phyloP scores from a whole-genome alignment of 2,888 invertebrate species.

The Lycocerus yunnanus region DNA sequence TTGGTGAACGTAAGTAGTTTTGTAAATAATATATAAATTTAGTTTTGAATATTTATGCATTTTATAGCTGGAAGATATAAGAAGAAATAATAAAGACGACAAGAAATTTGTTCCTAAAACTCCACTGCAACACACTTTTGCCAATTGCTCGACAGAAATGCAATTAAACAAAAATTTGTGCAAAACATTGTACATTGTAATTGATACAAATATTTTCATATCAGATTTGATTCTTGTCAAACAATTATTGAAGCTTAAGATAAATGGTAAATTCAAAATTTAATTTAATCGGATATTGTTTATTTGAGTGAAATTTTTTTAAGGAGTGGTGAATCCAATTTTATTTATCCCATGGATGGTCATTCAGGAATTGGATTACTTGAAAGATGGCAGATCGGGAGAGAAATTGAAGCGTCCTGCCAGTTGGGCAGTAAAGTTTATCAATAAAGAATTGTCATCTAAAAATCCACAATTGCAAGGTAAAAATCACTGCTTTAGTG shows the following conservation, averaged over 20 bases:
- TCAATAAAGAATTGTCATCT: slow-evolving; percentile 59
- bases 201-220: slow-evolving; percentile 60
- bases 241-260: slow-evolving; percentile 40
- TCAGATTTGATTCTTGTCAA: slow-evolving; percentile 52
- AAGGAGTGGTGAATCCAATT: slow-evolving; percentile 48
- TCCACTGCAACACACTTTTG: slow-evolving; percentile 2
- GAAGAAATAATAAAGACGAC: slow-evolving; percentile 18
- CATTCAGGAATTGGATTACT: slow-evolving; percentile 62
- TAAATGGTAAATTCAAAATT: slow-evolving; percentile 19
- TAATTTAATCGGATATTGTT: not conserved
- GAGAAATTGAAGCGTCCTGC: slow-evolving; percentile 37
- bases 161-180: slow-evolving; percentile 6
- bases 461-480: slow-evolving; percentile 58
- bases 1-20: slow-evolving; percentile 32
- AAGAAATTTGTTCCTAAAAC: not conserved
- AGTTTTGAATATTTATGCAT: not conserved
- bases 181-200: slow-evolving; percentile 50
- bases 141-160: not conserved
- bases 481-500: slow-evolving; percentile 36
- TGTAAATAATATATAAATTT: not conserved
- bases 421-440: slow-evolving; percentile 58
- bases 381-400: slow-evolving; percentile 55
- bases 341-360: slow-evolving; percentile 66
- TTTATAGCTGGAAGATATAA: slow-evolving; percentile 30
- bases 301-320: slow-evolving; percentile 14